phyloP scores from a whole-genome alignment of 1,140 invertebrate species.

The Diploscapter pachys region DNA sequence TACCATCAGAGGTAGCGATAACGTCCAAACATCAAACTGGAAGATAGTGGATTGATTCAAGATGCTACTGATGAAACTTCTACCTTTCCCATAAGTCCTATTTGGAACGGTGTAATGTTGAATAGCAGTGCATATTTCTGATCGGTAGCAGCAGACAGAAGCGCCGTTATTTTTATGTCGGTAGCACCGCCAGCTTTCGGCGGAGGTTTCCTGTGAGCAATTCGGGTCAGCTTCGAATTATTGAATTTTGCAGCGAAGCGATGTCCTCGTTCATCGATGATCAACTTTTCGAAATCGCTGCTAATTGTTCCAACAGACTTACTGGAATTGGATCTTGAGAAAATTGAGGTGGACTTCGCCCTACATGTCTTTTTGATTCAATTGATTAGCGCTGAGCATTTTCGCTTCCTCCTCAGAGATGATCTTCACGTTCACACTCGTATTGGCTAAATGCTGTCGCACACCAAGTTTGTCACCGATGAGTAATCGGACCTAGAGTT shows the following conservation, averaged over 20 bases:
- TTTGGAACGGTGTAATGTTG: conserved; percentile 58
- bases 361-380: conserved; percentile 26
- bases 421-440: conserved; percentile 58
- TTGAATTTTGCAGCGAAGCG: conserved; percentile 55
- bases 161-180: conserved; percentile 24
- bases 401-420: conserved; percentile 57
- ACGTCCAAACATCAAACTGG: conserved; percentile 56
- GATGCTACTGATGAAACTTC: conserved; percentile 4
- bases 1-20: conserved; percentile 57
- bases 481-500: conserved; percentile 45
- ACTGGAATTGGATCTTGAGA: conserved; percentile 25
- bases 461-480: conserved; percentile 58
- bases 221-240: conserved; percentile 58
- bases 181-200: conserved; percentile 44
- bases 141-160: conserved; percentile 55
- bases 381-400: conserved; percentile 34
- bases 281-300: conserved; percentile 58
- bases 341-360: not conserved
- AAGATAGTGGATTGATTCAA: not conserved
- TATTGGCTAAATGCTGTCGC: conserved; percentile 57
- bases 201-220: conserved; percentile 57
- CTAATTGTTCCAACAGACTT: conserved; percentile 57
- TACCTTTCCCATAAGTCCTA: conserved; percentile 56
- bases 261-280: conserved; percentile 55
- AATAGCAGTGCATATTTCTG: conserved; percentile 58